Percentiles rank a stretch among this genome's conserved stretches.
phyloP scores from a whole-genome alignment of 37 sponge, comb jelly and placozoan species.

The Sycon ciliatum region DNA sequence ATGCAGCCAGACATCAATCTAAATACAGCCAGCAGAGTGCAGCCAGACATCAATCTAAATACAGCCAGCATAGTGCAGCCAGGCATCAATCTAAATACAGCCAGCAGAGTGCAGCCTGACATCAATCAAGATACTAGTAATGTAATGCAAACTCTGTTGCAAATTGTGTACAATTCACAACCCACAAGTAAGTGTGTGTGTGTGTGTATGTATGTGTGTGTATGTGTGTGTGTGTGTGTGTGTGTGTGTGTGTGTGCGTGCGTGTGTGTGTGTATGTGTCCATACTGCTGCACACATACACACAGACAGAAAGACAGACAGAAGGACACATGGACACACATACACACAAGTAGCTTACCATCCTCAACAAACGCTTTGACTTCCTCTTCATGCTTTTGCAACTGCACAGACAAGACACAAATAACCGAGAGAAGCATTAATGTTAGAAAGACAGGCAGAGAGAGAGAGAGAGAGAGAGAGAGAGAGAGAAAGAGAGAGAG shows the following conservation, averaged over 20 bases:
- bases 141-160: not conserved
- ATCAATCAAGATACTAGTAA: not conserved
- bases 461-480: not conserved
- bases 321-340: not conserved
- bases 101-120: constrained; percentile 40
- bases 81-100: constrained; percentile 19
- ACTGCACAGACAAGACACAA: not conserved
- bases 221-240: not conserved
- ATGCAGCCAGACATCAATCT: not conserved
- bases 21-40: not conserved
- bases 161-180: not conserved
- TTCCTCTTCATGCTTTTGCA: not conserved
- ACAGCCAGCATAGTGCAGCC: not conserved
- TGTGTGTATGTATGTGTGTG: constrained; percentile 18
- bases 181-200: not conserved
- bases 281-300: not conserved
- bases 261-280: not conserved
- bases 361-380: constrained; percentile 25
- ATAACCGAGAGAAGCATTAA: not conserved
- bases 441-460: not conserved
- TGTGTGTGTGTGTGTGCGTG: not conserved
- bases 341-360: constrained; percentile 43
- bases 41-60: not conserved
- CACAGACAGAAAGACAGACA: constrained; percentile 10
- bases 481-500: no score